Evolutionary conservation across 1,140 invertebrate genomes (phyloP), one percentile per base, ranked within the genome.

Genomic region (Aphelinus atriplicis): DNA sequence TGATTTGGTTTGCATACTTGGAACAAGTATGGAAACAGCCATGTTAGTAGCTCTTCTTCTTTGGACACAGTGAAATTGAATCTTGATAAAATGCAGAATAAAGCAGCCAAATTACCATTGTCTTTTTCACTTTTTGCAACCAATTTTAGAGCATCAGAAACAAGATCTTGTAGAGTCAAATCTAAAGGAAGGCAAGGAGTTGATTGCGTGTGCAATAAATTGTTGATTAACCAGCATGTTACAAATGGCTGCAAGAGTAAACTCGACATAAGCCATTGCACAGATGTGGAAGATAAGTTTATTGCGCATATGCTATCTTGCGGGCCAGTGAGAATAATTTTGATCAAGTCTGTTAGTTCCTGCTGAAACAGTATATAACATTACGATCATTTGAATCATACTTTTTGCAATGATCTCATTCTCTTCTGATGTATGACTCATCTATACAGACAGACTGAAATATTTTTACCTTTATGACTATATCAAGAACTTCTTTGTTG

Each of bases 41-140:
- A 83, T 46, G 47, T 55, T 3, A 80, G 48, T 51, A 83, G 62
- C 57, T 83, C 69, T 56, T 79, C 66, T 71, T 81, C 78, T 53
- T 81, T 77, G 4, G 62, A 63, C 45, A 82, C 77, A 42, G 75
- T 75, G 48, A 86, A 7, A 43, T 83, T 75, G 62, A 86, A 68
- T 81, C 80, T 83, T 51, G 84, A 85, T 67, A 87, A 80, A 73
- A 86, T 78, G 56, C 81, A 81, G n/a, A 86, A 67, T 7, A 81
- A 10, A 57, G 42, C 72, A 69, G 57, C 71, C 53, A 82, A 77
- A 45, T 79, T 47, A 53, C 80, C 62, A 43, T 73, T 6, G 43
- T n/a, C 62, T 73, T 65, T 67, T 64, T 65, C 9, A 68, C 60
- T 71, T 74, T 65, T 43, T 76, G 68, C 51, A 51, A 84, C 66